Percentiles rank a stretch among this genome's conserved stretches.
These are phyloP conservation scores for Xerus inauris DNA, from an alignment of 2,113 vertebrate genomes.

Conservation along the genomic window DNA sequence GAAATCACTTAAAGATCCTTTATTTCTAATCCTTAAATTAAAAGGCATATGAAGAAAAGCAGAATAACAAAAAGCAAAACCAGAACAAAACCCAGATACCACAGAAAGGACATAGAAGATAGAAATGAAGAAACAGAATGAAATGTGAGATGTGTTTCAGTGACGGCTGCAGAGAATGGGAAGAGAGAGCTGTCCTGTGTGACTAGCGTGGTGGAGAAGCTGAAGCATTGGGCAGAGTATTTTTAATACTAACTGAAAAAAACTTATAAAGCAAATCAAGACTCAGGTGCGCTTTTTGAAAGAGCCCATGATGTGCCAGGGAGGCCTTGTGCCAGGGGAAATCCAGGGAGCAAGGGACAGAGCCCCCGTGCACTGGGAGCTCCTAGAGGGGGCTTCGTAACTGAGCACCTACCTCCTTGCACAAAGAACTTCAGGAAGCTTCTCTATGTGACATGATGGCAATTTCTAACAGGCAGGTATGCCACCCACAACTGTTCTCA, in stretches of 20 bases:
- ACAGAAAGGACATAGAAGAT: not conserved
- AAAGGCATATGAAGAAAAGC: not conserved
- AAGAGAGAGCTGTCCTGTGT: not conserved
- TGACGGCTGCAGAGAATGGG: not conserved
- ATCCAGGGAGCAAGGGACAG: not conserved
- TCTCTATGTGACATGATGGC: fast-evolving
- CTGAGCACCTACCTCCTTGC: fast-evolving
- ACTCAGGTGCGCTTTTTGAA: not conserved
- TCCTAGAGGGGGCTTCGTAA: not conserved
- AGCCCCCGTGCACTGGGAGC: not conserved
- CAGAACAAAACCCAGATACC: not conserved
- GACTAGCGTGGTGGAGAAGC: not conserved
- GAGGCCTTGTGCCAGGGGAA: not conserved
- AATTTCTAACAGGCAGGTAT: not conserved
- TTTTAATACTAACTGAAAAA: too few relatives aligned
- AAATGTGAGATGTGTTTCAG: not conserved
- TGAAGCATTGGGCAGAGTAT: not conserved
- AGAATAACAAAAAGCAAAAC: not conserved
- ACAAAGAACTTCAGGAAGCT: not conserved
- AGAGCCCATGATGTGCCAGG: not conserved
- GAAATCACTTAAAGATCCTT: not conserved
- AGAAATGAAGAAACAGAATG: not conserved
- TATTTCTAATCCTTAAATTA: not conserved
- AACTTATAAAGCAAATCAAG: not conserved
- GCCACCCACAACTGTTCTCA: not conserved